Evolutionary conservation across 2,888 invertebrate species (phyloP).

Genomic region (Spodoptera picta): DNA sequence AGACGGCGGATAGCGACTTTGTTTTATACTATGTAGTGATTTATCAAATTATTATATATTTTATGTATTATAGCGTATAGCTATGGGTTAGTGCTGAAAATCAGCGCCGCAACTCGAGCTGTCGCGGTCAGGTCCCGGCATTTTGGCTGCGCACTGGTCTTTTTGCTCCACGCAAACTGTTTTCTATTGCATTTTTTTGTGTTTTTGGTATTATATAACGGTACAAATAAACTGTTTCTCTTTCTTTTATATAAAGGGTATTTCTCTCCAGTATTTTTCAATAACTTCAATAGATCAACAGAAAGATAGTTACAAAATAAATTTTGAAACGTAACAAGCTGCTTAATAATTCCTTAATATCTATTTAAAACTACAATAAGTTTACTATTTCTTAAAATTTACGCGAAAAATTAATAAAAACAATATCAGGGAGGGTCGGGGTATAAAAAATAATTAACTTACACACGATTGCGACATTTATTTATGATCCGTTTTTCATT

Average conservation of each 20-base stretch:
- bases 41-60: no score
- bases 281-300: conserved; percentile 63
- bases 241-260: conserved; percentile 20
- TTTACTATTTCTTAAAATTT: conserved; percentile 47
- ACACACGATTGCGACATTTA: conserved; percentile 21
- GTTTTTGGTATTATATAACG: no score
- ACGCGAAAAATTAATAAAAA: conserved; percentile 54
- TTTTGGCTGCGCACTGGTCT: no score
- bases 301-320: conserved; percentile 55
- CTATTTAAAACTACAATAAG: conserved; percentile 53
- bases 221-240: no score
- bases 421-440: conserved; percentile 56
- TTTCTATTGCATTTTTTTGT: no score
- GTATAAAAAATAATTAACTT: conserved; percentile 58
- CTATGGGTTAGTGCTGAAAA: no score
- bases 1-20: no score
- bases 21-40: no score
- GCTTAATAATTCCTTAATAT: conserved; percentile 45
- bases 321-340: conserved; percentile 58
- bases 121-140: no score
- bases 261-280: conserved; percentile 46
- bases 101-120: no score
- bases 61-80: no score
- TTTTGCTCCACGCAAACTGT: no score
- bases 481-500: conserved; percentile 43